Evolutionary conservation across 2,113 vertebrate species (phyloP).

Genomic region (Actenoides hombroni): DNA sequence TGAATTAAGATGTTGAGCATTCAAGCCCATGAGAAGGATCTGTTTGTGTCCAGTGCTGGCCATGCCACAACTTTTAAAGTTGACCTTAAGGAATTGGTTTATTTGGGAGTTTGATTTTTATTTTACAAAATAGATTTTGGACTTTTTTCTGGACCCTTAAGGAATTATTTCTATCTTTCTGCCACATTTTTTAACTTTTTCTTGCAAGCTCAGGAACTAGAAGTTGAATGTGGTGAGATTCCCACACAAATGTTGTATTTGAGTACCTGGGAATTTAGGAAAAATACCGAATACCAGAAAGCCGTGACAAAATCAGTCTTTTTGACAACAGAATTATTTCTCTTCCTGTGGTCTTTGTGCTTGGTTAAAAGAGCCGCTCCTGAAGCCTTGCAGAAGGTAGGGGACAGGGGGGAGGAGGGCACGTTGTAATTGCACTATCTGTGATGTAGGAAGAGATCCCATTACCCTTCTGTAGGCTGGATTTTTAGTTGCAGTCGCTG

Average conservation of each 20-base stretch:
- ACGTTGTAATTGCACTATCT: accelerated
- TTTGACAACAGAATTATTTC: not conserved
- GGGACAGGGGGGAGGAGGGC: not conserved
- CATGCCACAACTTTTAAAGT: not conserved
- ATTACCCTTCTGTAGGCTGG: not conserved
- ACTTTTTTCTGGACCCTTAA: not conserved
- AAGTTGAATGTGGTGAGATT: not conserved
- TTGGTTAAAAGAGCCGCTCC: not conserved
- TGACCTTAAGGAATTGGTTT: not conserved
- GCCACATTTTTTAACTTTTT: not conserved
- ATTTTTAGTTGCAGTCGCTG: not conserved
- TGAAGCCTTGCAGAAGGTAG: not conserved
- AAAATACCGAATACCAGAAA: not conserved
- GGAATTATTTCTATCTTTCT: not conserved
- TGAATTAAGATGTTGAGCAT: not conserved
- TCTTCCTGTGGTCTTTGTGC: not conserved
- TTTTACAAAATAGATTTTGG: accelerated
- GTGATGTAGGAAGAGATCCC: not conserved
- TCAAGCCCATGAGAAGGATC: not conserved
- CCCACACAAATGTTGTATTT: not conserved
- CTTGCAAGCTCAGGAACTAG: not conserved
- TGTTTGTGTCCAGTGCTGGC: not conserved
- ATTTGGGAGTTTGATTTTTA: not conserved
- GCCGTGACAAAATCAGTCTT: not conserved
- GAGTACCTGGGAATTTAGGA: not conserved